Percentiles rank a stretch among this genome's conserved stretches.
phyloP scores from a whole-genome alignment of 2,113 vertebrate species.

The Rhipidura dahli region DNA sequence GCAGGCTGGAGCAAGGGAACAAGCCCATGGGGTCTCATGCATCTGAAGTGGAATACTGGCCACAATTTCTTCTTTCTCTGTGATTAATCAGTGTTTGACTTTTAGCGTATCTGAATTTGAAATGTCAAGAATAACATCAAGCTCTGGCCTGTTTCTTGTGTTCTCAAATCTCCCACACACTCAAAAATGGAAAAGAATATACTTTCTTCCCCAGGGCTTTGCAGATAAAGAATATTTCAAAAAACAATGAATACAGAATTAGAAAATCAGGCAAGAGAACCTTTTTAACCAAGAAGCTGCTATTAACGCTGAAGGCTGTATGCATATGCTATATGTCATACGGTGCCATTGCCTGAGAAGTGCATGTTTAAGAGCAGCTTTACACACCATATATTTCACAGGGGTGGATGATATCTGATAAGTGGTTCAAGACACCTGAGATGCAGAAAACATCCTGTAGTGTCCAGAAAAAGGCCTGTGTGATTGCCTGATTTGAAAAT shows the following conservation, averaged over 20 bases:
- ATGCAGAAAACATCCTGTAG: neutral
- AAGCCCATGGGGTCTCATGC: neutral
- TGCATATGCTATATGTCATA: too few species aligned
- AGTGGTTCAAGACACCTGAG: neutral
- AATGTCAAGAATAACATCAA: neutral
- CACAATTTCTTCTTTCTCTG: neutral
- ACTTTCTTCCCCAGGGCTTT: neutral
- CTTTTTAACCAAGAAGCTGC: neutral
- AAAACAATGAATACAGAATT: neutral
- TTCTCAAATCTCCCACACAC: neutral
- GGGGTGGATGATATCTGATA: neutral
- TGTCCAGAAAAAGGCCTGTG: neutral
- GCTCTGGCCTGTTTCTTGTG: neutral
- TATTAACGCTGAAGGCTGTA: neutral
- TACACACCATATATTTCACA: neutral
- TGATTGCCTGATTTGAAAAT: neutral
- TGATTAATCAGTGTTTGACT: neutral
- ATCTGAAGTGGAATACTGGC: neutral
- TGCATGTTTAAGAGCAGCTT: neutral
- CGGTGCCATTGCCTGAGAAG: neutral
- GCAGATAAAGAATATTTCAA: neutral
- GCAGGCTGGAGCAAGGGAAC: neutral
- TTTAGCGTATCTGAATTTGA: neutral
- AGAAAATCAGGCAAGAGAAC: neutral
- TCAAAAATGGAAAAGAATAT: neutral